phyloP scores from a whole-genome alignment of 2,888 invertebrate species.

The Dicyrtoma fusca region DNA sequence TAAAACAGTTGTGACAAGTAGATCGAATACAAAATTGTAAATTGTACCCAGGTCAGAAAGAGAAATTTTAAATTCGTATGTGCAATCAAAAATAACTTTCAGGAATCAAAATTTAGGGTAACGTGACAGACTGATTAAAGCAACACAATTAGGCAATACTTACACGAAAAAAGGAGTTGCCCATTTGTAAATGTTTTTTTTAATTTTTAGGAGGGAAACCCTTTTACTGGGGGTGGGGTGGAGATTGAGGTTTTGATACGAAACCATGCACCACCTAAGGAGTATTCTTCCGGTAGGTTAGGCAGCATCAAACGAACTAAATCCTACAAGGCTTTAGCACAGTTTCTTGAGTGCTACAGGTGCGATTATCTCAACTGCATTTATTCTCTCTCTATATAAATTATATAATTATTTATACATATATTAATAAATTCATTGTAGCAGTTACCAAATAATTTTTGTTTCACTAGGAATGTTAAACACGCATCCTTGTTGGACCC shows the following conservation, averaged over 20 bases:
- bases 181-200: neutral
- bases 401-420: neutral
- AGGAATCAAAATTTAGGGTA: too few species aligned
- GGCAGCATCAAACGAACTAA: slow-evolving; percentile 54
- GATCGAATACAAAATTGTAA: too few species aligned
- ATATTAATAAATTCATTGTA: neutral
- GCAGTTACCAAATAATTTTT: neutral
- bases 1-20: too few species aligned
- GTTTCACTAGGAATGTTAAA: slow-evolving; percentile 39
- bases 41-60: too few species aligned
- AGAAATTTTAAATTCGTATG: too few species aligned
- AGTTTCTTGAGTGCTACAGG: slow-evolving; percentile 59
- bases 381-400: too few species aligned
- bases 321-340: slow-evolving; percentile 21
- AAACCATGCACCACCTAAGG: slow-evolving; percentile 48
- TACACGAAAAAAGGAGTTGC: too few species aligned
- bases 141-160: too few species aligned
- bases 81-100: too few species aligned
- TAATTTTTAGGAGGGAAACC: slow-evolving; percentile 45
- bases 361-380: slow-evolving; percentile 16
- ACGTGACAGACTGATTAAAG: too few species aligned
- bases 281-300: slow-evolving; percentile 47
- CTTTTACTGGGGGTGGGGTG: slow-evolving; percentile 45
- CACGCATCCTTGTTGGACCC: slow-evolving; percentile 37
- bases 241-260: slow-evolving; percentile 50